These are phyloP conservation scores for Colinus virginianus DNA, from an alignment of 2,113 vertebrate genomes.

Conservation along the genomic window DNA sequence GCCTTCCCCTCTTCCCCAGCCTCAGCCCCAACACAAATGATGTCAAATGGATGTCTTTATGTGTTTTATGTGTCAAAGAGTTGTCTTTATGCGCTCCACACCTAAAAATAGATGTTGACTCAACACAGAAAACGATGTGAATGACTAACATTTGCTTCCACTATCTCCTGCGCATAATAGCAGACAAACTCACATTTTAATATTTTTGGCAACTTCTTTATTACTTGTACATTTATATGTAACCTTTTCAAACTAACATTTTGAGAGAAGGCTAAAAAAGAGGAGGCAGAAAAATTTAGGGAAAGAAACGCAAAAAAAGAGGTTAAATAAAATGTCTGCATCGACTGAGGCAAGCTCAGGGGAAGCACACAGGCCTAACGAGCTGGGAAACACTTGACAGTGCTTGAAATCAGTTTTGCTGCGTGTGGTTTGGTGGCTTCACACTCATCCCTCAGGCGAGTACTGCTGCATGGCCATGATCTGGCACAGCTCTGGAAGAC, in stretches of 20 bases:
- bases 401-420: accelerated
- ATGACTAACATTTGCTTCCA: constrained; percentile 77
- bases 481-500: neutral
- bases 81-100: constrained; percentile 60
- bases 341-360: neutral
- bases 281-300: constrained; percentile 22
- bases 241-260: constrained; percentile 63
- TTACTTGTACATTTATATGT: constrained; percentile 29
- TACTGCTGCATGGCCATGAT: neutral
- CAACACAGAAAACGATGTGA: constrained; percentile 77
- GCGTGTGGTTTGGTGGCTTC: neutral
- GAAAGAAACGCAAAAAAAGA: neutral
- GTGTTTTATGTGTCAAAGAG: constrained; percentile 64
- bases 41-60: constrained; percentile 64
- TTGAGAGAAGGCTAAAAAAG: constrained; percentile 18
- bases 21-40: constrained; percentile 53
- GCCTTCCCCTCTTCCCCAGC: neutral
- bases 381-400: neutral
- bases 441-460: neutral
- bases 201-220: constrained; percentile 36
- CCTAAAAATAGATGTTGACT: constrained; percentile 82
- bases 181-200: constrained; percentile 37
- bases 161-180: constrained; percentile 63
- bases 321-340: constrained; percentile 8
- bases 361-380: neutral